Conservation (phyloP, 2,113 vertebrate genomes). For the Psittacara wagleri region DNA sequence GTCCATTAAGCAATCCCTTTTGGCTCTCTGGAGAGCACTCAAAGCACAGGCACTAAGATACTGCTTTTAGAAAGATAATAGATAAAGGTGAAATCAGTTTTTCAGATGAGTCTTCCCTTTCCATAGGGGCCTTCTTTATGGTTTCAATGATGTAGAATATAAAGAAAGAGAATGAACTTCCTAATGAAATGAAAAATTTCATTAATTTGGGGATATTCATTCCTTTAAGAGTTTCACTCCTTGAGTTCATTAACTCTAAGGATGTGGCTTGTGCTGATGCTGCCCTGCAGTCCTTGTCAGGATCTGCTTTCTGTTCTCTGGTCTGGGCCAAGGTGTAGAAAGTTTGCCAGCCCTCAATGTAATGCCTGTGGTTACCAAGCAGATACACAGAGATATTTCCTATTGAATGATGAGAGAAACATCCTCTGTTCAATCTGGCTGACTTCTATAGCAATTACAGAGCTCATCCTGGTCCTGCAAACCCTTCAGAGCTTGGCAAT, state of each 20-base stretch:
- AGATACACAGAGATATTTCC: background rate
- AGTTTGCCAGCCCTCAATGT: accelerated
- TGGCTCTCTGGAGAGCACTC: slow-evolving; percentile 35
- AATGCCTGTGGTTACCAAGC: accelerated
- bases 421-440: background rate
- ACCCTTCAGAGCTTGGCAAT: background rate
- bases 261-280: background rate
- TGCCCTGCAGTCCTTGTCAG: background rate
- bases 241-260: background rate
- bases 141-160: background rate
- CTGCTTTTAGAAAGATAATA: slow-evolving; percentile 39
- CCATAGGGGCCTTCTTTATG: slow-evolving; percentile 28
- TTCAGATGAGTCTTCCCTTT: slow-evolving; percentile 26
- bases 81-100: slow-evolving; percentile 44
- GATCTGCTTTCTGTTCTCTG: background rate
- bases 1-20: slow-evolving; percentile 9
- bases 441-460: background rate
- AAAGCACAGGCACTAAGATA: slow-evolving; percentile 15
- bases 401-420: background rate
- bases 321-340: background rate
- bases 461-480: background rate
- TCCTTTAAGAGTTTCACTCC: slow-evolving; percentile 33
- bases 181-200: slow-evolving; percentile 62
- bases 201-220: slow-evolving; percentile 46
- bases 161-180: slow-evolving; percentile 24